phyloP scores from a whole-genome alignment of 1,140 invertebrate genomes.

The Neomicropteryx cornuta region DNA sequence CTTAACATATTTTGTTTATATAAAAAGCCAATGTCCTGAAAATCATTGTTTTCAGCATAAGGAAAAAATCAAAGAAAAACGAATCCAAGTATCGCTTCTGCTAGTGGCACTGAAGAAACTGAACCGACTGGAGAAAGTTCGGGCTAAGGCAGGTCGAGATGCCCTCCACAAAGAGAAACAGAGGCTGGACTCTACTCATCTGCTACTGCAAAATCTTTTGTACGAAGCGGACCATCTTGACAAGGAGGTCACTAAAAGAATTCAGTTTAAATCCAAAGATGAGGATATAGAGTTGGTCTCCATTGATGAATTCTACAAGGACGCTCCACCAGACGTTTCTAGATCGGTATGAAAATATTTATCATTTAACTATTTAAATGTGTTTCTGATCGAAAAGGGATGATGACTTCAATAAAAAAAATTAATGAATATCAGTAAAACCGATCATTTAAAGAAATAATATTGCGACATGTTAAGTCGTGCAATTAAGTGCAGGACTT shows the following conservation, averaged over 20 bases:
- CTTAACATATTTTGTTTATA: background rate
- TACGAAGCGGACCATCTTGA: constrained; percentile 91
- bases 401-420: too few species aligned
- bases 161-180: constrained; percentile 67
- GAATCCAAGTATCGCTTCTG: constrained; percentile 59
- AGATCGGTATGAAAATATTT: constrained; percentile 56
- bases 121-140: constrained; percentile 82
- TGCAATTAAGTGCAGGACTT: too few species aligned
- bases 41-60: constrained; percentile 36
- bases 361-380: constrained; percentile 3
- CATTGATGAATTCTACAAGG: constrained; percentile 73
- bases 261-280: constrained; percentile 92
- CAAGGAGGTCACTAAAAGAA: constrained; percentile 87
- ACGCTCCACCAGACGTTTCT: constrained; percentile 63
- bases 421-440: too few species aligned
- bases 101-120: constrained; percentile 78
- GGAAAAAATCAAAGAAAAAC: constrained; percentile 50
- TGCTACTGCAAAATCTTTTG: constrained; percentile 88
- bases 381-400: too few species aligned
- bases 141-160: constrained; percentile 71
- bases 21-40: constrained; percentile 1
- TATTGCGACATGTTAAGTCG: too few species aligned
- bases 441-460: too few species aligned
- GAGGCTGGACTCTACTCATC: constrained; percentile 78
- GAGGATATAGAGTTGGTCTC: constrained; percentile 83